Evolutionary conservation across 2,113 vertebrate genomes (phyloP).

Genomic region (Serranochromis macrocephalus): DNA sequence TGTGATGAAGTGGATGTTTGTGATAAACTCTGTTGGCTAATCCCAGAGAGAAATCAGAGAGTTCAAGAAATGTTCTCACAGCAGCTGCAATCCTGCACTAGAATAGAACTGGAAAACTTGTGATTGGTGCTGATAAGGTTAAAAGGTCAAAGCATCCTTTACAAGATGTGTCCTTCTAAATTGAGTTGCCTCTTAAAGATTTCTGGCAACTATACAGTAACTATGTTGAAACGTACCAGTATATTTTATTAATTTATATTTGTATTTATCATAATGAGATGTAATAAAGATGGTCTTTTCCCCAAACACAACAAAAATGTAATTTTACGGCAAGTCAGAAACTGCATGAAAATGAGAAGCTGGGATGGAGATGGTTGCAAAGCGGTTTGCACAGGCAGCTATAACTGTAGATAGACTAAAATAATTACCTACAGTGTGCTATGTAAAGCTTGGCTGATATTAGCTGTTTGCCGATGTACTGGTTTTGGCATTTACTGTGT

Average conservation of each 20-base stretch:
- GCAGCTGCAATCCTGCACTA: background rate
- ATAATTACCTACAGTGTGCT: background rate
- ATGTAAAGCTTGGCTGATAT: background rate
- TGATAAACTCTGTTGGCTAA: background rate
- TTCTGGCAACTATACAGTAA: background rate
- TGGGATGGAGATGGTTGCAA: background rate
- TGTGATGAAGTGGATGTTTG: constrained; percentile 31
- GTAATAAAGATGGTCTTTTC: background rate
- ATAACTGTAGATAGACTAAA: background rate
- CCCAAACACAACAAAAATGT: background rate
- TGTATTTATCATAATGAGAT: background rate
- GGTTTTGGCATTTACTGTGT: background rate
- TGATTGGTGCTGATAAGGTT: background rate
- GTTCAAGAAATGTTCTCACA: background rate
- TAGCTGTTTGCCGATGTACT: background rate
- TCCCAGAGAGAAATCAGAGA: background rate
- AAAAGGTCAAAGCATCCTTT: background rate
- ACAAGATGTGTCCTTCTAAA: background rate
- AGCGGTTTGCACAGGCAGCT: background rate
- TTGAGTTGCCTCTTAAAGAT: background rate
- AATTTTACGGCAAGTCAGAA: background rate
- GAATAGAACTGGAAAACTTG: background rate
- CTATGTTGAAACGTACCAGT: background rate
- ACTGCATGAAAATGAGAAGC: background rate
- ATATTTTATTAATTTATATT: background rate